phyloP scores from a whole-genome alignment of 2,888 invertebrate species.

The Caenorhabditis drosophilae region DNA sequence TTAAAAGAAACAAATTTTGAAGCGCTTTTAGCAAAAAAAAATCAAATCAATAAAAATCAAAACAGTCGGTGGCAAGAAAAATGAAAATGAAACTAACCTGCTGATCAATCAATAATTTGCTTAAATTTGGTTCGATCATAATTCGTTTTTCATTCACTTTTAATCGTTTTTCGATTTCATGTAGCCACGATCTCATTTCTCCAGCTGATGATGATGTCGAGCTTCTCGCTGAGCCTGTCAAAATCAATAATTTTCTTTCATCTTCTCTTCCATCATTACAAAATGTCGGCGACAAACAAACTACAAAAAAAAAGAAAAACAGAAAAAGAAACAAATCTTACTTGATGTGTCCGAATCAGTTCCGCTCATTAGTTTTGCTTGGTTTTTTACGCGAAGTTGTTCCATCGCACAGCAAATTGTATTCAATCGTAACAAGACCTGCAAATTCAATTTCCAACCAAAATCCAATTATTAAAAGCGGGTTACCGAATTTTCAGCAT shows the following conservation, averaged over 20 bases:
- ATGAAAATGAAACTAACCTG: too few species aligned
- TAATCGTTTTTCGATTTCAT: slow-evolving; percentile 38
- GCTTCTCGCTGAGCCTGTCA: slow-evolving; percentile 23
- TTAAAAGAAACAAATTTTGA: too few species aligned
- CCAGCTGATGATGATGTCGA: slow-evolving; percentile 31
- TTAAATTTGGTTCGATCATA: slow-evolving; percentile 30
- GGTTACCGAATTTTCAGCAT: slow-evolving; percentile 31
- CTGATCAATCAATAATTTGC: slow-evolving; percentile 43
- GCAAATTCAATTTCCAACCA: not conserved
- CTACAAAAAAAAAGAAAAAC: slow-evolving; percentile 6
- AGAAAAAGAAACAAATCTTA: slow-evolving; percentile 14
- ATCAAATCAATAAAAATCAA: too few species aligned
- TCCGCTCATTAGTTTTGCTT: slow-evolving; percentile 15
- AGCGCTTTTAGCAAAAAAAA: too few species aligned
- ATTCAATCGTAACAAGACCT: slow-evolving; percentile 44
- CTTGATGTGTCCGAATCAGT: slow-evolving; percentile 42
- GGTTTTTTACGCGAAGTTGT: slow-evolving; percentile 37
- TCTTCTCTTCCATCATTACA: not conserved
- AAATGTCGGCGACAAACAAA: not conserved
- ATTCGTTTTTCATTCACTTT: slow-evolving; percentile 36
- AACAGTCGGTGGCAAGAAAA: too few species aligned
- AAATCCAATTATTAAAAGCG: not conserved
- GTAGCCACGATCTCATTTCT: slow-evolving; percentile 48
- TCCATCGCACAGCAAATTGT: slow-evolving; percentile 55
- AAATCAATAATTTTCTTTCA: not conserved